Evolutionary conservation across 2,797 vertebrate genomes (phyloP).

Genomic region (Protosalanx chinensis): DNA sequence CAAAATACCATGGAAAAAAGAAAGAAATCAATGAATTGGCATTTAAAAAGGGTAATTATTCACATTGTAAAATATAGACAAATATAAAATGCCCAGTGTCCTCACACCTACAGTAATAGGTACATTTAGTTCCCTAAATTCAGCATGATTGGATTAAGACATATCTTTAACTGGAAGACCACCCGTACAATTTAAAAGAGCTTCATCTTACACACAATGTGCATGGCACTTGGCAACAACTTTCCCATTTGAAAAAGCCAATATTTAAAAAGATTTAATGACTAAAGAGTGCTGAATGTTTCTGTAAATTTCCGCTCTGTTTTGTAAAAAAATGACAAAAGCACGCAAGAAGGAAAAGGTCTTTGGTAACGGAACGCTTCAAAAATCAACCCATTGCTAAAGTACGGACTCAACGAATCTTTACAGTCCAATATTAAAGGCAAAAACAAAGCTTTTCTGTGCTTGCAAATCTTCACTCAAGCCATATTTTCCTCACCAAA

Average conservation of each 20-base stretch:
- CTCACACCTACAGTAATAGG: not conserved
- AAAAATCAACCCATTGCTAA: conserved; percentile 14
- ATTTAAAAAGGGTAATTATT: not conserved
- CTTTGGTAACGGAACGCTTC: conserved; percentile 20
- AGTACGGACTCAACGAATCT: not conserved
- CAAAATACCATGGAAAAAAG: not conserved
- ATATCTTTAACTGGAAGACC: conserved; percentile 1
- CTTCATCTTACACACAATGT: conserved; percentile 11
- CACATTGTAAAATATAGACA: conserved; percentile 1
- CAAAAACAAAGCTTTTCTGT: not conserved
- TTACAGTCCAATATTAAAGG: not conserved
- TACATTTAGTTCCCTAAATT: conserved; percentile 7
- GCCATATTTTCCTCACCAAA: not conserved
- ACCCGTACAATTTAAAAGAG: not conserved
- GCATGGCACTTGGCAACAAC: conserved; percentile 22
- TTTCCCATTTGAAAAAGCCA: conserved; percentile 19
- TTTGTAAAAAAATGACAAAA: conserved; percentile 33
- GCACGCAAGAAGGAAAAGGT: not conserved
- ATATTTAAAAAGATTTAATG: conserved; percentile 15
- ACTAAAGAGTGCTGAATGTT: conserved; percentile 36
- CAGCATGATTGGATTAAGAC: not conserved
- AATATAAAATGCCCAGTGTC: not conserved
- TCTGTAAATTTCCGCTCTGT: conserved; percentile 23
- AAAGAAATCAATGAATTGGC: not conserved
- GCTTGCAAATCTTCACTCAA: not conserved